A percentile compares a stretch with the other conserved stretches of the same genome.
Conservation (phyloP, 2,888 invertebrate genomes). For the Mimachlamys varia region DNA sequence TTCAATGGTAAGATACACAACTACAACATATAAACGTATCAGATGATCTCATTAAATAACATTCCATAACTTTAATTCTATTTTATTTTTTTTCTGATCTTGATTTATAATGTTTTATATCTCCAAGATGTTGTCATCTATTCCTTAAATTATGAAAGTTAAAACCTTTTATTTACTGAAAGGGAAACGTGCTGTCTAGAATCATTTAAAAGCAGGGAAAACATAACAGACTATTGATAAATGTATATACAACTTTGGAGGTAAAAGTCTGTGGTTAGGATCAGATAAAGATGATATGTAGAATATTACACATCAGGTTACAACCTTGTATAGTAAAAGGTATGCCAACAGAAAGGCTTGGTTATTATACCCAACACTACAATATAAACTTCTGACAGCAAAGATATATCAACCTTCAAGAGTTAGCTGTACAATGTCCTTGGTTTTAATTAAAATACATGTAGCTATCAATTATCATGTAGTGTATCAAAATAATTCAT, state of each 20-base stretch:
- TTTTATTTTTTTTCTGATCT: too few relatives aligned
- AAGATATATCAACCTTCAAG: too few relatives aligned
- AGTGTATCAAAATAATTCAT: neutral
- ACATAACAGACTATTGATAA: neutral
- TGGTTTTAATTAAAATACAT: too few relatives aligned
- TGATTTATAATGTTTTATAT: too few relatives aligned
- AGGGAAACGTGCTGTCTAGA: neutral
- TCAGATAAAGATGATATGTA: neutral
- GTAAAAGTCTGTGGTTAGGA: too few relatives aligned
- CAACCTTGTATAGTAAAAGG: too few relatives aligned
- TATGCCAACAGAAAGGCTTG: too few relatives aligned
- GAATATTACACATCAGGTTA: neutral
- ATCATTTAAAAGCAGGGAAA: neutral
- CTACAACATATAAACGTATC: neutral
- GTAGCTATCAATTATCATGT: neutral
- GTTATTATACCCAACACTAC: too few relatives aligned
- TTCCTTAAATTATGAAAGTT: too few relatives aligned
- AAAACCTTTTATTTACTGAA: neutral
- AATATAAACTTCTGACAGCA: too few relatives aligned
- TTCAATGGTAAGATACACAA: neutral
- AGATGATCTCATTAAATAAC: neutral
- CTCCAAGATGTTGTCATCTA: too few relatives aligned
- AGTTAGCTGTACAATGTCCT: too few relatives aligned
- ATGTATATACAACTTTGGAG: neutral
- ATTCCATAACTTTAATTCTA: neutral